A percentile compares a stretch with the other conserved stretches of the same genome.
phyloP scores from a whole-genome alignment of 1,140 invertebrate genomes.

The Leptinotarsa undecemlineata region DNA sequence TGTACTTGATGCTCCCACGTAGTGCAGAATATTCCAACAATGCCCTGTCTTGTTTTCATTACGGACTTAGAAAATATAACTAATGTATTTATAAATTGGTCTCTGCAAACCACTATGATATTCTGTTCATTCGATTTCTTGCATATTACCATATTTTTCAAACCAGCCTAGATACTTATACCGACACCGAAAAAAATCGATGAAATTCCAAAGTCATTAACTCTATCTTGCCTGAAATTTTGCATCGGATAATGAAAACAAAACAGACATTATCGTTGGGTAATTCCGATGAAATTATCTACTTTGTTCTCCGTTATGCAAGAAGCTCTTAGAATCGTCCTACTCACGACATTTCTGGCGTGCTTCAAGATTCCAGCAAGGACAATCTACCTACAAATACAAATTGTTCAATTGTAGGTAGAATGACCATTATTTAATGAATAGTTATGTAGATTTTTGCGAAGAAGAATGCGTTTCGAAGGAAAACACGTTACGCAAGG shows the following conservation, averaged over 20 bases:
- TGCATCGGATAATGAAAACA: not conserved
- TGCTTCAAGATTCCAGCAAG: constrained; percentile 9
- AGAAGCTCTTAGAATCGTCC: constrained; percentile 20
- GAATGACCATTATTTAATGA: constrained; percentile 10
- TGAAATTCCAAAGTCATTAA: no score
- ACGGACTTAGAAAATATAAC: no score
- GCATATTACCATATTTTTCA: no score
- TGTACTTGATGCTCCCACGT: no score
- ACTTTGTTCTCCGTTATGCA: constrained; percentile 21
- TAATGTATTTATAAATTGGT: no score
- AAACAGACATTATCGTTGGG: not conserved
- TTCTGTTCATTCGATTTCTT: no score
- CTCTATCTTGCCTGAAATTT: not conserved
- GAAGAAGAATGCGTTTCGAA: not conserved
- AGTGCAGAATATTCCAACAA: no score
- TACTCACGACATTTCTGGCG: constrained; percentile 26
- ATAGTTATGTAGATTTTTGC: constrained; percentile 1
- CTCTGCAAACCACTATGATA: no score
- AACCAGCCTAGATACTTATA: no score
- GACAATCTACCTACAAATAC: constrained; percentile 19
- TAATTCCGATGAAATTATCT: constrained; percentile 10
- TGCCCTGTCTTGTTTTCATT: no score
- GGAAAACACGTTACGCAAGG: no score
- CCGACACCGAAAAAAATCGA: no score
- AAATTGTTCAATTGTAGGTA: constrained; percentile 10